Conservation (phyloP, 2,113 vertebrate species). For the Fulmarus glacialis region DNA sequence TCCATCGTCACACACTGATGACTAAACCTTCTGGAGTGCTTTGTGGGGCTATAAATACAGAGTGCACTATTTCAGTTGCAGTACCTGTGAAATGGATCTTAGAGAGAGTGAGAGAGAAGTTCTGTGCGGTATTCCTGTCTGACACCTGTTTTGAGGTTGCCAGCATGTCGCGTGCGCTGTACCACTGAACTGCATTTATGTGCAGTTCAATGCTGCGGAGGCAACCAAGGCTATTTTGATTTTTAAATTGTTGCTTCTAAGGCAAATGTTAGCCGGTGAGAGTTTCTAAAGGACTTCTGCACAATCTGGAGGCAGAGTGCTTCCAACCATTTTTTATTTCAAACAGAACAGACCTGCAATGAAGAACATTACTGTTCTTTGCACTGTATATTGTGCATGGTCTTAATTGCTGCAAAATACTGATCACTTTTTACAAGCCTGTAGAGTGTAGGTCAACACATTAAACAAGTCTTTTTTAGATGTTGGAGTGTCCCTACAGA, state of each 20-base stretch:
- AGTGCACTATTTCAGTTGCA: not conserved
- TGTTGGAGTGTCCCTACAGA: not conserved
- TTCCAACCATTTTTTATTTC: not conserved
- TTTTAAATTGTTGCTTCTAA: not conserved
- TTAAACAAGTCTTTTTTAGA: not conserved
- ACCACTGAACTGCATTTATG: not conserved
- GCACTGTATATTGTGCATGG: not conserved
- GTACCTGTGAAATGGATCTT: not conserved
- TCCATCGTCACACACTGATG: not conserved
- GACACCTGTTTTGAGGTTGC: not conserved
- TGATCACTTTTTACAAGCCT: not conserved
- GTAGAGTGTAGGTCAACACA: not conserved
- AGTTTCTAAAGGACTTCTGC: not conserved
- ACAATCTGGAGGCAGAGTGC: not conserved
- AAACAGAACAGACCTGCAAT: not conserved
- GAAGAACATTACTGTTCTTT: not conserved
- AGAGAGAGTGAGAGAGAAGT: not conserved
- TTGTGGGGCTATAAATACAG: constrained; percentile 27
- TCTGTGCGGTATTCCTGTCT: not conserved
- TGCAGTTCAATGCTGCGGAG: not conserved
- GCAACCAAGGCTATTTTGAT: not conserved
- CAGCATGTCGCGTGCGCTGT: fast-evolving
- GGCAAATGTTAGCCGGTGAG: not conserved
- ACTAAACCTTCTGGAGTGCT: not conserved
- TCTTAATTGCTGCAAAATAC: not conserved